Conservation (phyloP, 1,140 invertebrate genomes). For the Aplysia californica region DNA sequence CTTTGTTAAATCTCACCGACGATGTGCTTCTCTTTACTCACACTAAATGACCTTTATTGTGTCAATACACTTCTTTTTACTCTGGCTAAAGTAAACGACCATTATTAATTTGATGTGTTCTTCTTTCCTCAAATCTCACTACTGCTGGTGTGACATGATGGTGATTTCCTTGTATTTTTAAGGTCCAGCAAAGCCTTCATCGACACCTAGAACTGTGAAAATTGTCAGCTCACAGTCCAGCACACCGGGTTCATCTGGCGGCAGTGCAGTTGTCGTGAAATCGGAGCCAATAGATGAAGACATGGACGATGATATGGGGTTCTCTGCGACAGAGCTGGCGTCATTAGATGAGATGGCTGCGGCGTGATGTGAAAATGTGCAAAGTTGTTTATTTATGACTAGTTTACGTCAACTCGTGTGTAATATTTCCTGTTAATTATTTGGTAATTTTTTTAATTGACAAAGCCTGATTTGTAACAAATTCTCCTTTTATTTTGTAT, state of each 20-base stretch:
- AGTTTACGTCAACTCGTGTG: no score
- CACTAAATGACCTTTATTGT: background rate
- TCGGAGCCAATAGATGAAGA: slow-evolving; percentile 8
- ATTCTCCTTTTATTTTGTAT: no score
- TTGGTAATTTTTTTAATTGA: no score
- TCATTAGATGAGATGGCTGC: background rate
- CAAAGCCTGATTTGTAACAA: no score
- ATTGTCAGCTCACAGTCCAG: slow-evolving; percentile 6
- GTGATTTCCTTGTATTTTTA: background rate
- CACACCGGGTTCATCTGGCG: background rate
- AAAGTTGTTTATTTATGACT: no score
- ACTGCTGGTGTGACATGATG: background rate
- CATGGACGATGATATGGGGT: background rate
- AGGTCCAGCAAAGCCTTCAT: background rate
- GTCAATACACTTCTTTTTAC: background rate
- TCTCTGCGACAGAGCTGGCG: background rate
- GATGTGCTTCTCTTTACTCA: no score
- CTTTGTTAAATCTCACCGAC: no score
- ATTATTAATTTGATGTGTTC: no score
- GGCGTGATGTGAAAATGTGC: background rate
- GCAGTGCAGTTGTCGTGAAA: slow-evolving; percentile 5
- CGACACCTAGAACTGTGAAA: slow-evolving; percentile 13
- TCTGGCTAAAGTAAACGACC: background rate
- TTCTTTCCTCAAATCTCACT: background rate
- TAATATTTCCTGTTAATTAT: no score